These are phyloP conservation scores for Colostygia pectinataria DNA, from an alignment of 2,888 invertebrate genomes.

Conservation along the genomic window DNA sequence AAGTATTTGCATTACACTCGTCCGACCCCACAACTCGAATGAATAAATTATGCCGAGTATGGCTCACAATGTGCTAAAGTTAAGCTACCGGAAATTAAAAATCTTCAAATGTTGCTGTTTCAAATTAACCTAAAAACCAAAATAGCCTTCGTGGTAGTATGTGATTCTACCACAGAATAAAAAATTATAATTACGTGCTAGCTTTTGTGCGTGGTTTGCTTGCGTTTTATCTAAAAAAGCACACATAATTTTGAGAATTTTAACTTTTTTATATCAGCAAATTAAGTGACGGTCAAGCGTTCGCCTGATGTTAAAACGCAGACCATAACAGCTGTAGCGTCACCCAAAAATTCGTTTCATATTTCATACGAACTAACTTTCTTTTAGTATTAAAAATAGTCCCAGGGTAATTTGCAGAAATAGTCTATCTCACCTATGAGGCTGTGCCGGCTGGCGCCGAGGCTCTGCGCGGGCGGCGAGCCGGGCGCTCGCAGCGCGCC, in stretches of 20 bases:
- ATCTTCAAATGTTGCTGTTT: conserved; percentile 24
- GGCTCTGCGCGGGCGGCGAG: conserved; percentile 81
- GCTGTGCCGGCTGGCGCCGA: conserved; percentile 80
- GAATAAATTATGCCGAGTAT: conserved; percentile 30
- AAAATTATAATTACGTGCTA: no score
- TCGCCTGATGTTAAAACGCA: no score
- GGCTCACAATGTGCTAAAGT: conserved; percentile 23
- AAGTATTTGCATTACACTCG: conserved; percentile 43
- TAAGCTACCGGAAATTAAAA: conserved; percentile 24
- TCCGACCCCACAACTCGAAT: conserved; percentile 19
- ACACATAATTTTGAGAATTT: no score
- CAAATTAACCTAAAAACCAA: conserved; percentile 14
- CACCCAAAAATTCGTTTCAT: no score
- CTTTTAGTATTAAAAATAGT: no score
- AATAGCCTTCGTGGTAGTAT: not conserved
- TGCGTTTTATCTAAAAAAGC: no score
- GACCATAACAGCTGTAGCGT: no score
- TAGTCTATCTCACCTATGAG: conserved; percentile 64
- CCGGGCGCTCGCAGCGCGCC: conserved; percentile 79
- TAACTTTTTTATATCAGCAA: no score
- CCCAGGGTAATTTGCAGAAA: no score
- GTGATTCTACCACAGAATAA: not conserved
- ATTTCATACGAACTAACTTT: no score
- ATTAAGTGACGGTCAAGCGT: no score
- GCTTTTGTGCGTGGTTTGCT: no score